These are phyloP conservation scores for Tragelaphus eurycerus DNA, from an alignment of 2,797 vertebrate species.

Conservation along the genomic window DNA sequence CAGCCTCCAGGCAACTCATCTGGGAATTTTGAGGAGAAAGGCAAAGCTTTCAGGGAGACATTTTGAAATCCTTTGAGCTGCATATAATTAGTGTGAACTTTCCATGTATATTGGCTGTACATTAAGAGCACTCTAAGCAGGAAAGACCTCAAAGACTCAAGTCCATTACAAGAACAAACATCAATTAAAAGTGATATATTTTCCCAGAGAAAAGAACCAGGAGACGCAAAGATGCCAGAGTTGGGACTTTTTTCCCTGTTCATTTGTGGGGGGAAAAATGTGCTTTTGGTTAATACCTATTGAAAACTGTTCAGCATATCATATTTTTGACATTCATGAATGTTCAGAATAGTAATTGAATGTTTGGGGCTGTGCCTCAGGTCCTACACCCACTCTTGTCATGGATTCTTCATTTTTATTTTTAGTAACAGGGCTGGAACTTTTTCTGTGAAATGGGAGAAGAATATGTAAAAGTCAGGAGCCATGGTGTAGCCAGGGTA, in stretches of 20 bases:
- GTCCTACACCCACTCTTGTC: neutral
- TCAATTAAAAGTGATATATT: conserved; percentile 61
- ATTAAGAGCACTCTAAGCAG: conserved; percentile 39
- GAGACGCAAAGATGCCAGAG: conserved; percentile 48
- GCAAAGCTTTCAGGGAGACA: conserved; percentile 36
- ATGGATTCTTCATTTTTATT: neutral
- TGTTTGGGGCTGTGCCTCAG: conserved; percentile 54
- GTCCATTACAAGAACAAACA: conserved; percentile 66
- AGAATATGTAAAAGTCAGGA: neutral
- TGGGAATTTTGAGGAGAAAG: conserved; percentile 45
- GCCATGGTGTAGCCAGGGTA: rapidly evolving
- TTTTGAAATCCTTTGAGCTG: conserved; percentile 63
- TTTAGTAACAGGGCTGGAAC: neutral
- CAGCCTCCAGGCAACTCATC: conserved; percentile 42
- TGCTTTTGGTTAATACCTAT: conserved; percentile 64
- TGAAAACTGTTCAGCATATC: conserved; percentile 28
- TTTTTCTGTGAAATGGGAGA: neutral
- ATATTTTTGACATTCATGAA: conserved; percentile 66
- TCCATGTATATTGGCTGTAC: conserved; percentile 50
- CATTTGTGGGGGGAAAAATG: conserved; percentile 43
- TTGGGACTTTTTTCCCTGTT: neutral
- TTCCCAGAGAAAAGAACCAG: conserved; percentile 58
- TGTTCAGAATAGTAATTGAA: conserved; percentile 50
- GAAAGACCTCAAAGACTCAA: conserved; percentile 57
- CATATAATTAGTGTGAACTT: conserved; percentile 50